phyloP scores from a whole-genome alignment of 2,888 invertebrate species.

The Caenorhabditis sinica region DNA sequence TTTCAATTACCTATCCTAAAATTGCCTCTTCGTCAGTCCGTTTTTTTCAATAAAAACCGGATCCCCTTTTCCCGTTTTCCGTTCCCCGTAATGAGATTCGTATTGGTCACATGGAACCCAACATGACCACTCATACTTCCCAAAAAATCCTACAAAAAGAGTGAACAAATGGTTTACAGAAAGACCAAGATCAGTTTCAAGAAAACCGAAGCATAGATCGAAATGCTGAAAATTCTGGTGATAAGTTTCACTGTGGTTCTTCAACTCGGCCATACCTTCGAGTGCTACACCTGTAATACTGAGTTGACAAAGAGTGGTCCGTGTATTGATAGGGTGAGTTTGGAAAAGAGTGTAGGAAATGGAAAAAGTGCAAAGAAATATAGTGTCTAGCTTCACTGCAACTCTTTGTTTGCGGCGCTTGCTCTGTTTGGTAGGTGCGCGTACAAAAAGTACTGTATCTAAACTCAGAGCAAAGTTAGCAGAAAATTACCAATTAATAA shows the following conservation, averaged over 20 bases:
- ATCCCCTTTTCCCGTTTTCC: conserved; percentile 5
- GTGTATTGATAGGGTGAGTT: conserved; percentile 76
- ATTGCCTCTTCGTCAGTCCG: background rate
- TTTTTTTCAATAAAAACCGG: conserved; percentile 20
- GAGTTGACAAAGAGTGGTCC: conserved; percentile 54
- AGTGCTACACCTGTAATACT: conserved; percentile 80
- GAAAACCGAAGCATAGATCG: too few relatives aligned
- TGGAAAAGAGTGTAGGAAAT: background rate
- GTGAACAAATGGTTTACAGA: background rate
- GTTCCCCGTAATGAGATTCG: conserved; percentile 32
- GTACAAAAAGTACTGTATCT: too few relatives aligned
- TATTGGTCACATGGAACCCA: background rate
- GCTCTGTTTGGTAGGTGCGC: too few relatives aligned
- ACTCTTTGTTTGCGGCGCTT: too few relatives aligned
- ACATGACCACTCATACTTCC: background rate
- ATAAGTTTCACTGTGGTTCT: conserved; percentile 10
- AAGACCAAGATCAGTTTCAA: background rate
- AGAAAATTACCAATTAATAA: too few relatives aligned
- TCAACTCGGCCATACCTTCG: conserved; percentile 68
- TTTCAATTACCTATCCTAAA: conserved; percentile 27
- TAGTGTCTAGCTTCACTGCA: background rate
- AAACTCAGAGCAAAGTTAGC: too few relatives aligned
- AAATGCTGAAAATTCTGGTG: conserved; percentile 42
- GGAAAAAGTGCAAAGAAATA: conserved; percentile 1
- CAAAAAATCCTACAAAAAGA: conserved; percentile 36